These are phyloP conservation scores for Ommatoiulus sabulosus DNA, from an alignment of 2,888 invertebrate species.

Conservation along the genomic window DNA sequence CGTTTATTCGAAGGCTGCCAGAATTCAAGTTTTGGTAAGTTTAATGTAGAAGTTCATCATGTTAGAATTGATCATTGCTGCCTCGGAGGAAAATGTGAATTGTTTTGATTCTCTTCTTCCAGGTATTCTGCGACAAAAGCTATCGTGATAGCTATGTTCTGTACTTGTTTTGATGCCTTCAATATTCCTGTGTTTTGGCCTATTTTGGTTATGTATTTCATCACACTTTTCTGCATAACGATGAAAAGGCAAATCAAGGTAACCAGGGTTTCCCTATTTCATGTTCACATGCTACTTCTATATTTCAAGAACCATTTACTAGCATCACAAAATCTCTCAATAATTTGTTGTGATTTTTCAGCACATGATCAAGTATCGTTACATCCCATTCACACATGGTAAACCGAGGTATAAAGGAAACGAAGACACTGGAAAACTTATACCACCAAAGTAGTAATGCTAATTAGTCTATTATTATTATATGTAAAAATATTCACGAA, in stretches of 20 bases:
- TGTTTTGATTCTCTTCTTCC: conserved; percentile 58
- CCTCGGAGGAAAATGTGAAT: background rate
- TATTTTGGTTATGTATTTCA: conserved; percentile 99
- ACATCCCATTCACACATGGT: conserved; percentile 97
- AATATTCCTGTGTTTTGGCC: conserved; percentile 99
- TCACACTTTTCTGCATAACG: conserved; percentile 97
- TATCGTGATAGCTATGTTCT: conserved; percentile 86
- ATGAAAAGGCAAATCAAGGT: conserved; percentile 99
- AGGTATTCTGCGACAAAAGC: conserved; percentile 93
- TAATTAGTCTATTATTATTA: conserved; percentile 33
- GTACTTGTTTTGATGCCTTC: conserved; percentile 97
- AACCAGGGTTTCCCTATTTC: conserved; percentile 61
- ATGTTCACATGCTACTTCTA: background rate
- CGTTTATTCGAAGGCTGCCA: conserved; percentile 94
- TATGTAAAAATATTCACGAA: background rate
- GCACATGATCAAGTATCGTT: conserved; percentile 99
- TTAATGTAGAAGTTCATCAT: background rate
- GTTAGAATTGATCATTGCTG: background rate
- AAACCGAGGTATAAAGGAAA: conserved; percentile 88
- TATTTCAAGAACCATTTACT: conserved; percentile 1
- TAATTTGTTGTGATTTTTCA: conserved; percentile 68
- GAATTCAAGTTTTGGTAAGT: conserved; percentile 98
- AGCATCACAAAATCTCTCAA: too few relatives aligned
- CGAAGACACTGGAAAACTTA: conserved; percentile 63
- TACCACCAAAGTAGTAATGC: conserved; percentile 47